These are phyloP conservation scores for Hedychridium roseum DNA, from an alignment of 2,888 invertebrate species.

Conservation along the genomic window DNA sequence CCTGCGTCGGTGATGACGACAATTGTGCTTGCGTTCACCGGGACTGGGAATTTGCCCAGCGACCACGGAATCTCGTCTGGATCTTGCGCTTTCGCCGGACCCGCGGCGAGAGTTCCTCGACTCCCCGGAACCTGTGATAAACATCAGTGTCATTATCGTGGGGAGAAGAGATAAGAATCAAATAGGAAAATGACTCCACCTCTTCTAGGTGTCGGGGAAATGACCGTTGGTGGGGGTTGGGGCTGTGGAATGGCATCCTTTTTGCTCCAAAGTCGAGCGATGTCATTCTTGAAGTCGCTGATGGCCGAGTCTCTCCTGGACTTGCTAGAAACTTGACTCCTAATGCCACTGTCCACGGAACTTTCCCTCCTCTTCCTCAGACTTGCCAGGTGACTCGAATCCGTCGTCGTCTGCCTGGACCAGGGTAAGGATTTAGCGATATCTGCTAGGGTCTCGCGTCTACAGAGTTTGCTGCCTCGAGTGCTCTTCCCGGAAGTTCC, in stretches of 20 bases:
- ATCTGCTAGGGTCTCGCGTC: conserved; percentile 88
- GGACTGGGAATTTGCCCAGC: conserved; percentile 47
- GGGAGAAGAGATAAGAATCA: not conserved
- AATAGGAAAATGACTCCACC: conserved; percentile 45
- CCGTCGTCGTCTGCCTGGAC: conserved; percentile 73
- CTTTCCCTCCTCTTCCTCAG: conserved; percentile 83
- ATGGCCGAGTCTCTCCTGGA: conserved; percentile 77
- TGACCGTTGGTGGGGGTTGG: conserved; percentile 54
- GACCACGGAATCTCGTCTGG: conserved; percentile 73
- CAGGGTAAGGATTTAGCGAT: conserved; percentile 85
- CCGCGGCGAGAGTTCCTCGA: conserved; percentile 70
- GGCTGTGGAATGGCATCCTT: conserved; percentile 46
- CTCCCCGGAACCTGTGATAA: conserved; percentile 69
- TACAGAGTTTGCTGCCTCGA: conserved; percentile 70
- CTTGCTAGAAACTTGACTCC: conserved; percentile 71
- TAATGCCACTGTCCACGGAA: conserved; percentile 85
- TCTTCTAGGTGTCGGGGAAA: conserved; percentile 56
- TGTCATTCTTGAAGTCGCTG: conserved; percentile 75
- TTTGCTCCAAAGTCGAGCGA: conserved; percentile 72
- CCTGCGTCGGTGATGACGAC: conserved; percentile 58
- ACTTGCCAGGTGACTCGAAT: conserved; percentile 63
- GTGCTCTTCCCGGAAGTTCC: conserved; percentile 64
- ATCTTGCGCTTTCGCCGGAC: conserved; percentile 75
- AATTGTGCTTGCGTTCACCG: conserved; percentile 55
- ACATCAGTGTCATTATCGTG: not conserved